Conservation (phyloP, 1,140 invertebrate species). For the Sminthurides bifidus region DNA sequence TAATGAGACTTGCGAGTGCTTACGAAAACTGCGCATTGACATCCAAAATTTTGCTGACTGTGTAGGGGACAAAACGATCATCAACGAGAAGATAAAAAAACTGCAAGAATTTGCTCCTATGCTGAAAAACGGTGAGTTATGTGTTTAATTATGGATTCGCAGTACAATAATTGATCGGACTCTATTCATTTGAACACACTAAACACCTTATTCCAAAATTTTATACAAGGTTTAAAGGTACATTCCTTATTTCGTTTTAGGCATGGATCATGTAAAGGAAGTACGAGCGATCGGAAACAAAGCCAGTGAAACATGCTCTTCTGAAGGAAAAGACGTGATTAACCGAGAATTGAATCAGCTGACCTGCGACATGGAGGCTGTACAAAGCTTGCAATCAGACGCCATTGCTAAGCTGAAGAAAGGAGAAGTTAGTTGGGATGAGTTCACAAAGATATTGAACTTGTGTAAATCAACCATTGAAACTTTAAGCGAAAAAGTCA, state of each 20-base stretch:
- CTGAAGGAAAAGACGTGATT: constrained; percentile 72
- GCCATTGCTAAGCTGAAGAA: constrained; percentile 61
- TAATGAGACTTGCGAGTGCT: constrained; percentile 71
- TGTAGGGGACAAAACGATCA: constrained; percentile 64
- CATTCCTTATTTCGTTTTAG: constrained; percentile 40
- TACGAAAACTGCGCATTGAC: constrained; percentile 67
- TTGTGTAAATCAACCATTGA: constrained; percentile 67
- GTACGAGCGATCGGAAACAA: constrained; percentile 61
- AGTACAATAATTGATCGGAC: no score
- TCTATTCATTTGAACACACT: no score
- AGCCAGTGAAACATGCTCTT: constrained; percentile 65
- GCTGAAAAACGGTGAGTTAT: no score
- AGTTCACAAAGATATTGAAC: constrained; percentile 63
- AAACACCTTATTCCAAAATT: no score
- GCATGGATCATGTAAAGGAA: constrained; percentile 54
- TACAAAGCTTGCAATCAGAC: constrained; percentile 67
- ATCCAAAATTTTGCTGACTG: constrained; percentile 72
- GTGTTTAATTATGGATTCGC: no score
- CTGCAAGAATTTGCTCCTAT: constrained; percentile 58
- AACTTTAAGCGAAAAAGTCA: constrained; percentile 54
- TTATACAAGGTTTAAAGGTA: neutral
- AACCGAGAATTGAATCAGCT: constrained; percentile 72
- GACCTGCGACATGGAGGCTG: constrained; percentile 73
- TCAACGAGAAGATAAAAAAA: constrained; percentile 58
- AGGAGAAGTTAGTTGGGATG: constrained; percentile 74